phyloP scores from a whole-genome alignment of 2,888 invertebrate species.

The Epistrophe grossulariae region DNA sequence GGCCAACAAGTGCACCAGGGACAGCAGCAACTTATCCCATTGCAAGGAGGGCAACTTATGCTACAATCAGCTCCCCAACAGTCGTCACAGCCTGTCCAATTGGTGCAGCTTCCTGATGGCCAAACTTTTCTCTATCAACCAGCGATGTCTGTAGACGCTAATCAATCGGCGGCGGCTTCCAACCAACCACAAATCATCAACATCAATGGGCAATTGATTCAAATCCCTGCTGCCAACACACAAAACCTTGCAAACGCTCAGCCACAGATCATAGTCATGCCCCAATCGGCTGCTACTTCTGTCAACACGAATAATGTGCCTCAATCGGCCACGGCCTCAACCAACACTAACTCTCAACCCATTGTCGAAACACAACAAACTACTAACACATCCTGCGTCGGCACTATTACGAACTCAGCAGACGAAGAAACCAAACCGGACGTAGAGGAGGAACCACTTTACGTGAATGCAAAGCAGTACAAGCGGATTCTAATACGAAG shows the following conservation, averaged over 20 bases:
- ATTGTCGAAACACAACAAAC: slow-evolving; percentile 68
- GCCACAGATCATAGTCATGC: slow-evolving; percentile 77
- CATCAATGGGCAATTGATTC: slow-evolving; percentile 83
- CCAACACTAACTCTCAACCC: slow-evolving; percentile 65
- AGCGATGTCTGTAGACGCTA: slow-evolving; percentile 65
- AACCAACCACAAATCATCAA: slow-evolving; percentile 86
- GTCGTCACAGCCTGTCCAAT: slow-evolving; percentile 86
- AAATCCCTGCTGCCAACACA: slow-evolving; percentile 80
- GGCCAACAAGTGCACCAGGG: slow-evolving; percentile 80
- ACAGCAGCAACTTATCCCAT: slow-evolving; percentile 81
- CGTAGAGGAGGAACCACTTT: slow-evolving; percentile 96
- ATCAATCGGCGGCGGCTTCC: slow-evolving; percentile 82
- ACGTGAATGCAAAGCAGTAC: slow-evolving; percentile 99
- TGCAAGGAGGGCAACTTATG: slow-evolving; percentile 83
- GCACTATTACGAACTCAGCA: slow-evolving; percentile 76
- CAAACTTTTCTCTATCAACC: slow-evolving; percentile 95
- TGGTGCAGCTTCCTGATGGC: slow-evolving; percentile 96
- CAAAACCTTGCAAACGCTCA: slow-evolving; percentile 75
- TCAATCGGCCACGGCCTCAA: slow-evolving; percentile 77
- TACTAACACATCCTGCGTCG: slow-evolving; percentile 49
- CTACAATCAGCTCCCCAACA: slow-evolving; percentile 81
- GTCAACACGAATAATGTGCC: slow-evolving; percentile 68
- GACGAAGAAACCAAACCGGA: slow-evolving; percentile 81
- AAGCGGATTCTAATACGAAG: slow-evolving; percentile 97
- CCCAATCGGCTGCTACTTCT: slow-evolving; percentile 77